These are phyloP conservation scores for Caenorhabditis briggsae DNA, from an alignment of 1,140 invertebrate genomes.

Conservation along the genomic window DNA sequence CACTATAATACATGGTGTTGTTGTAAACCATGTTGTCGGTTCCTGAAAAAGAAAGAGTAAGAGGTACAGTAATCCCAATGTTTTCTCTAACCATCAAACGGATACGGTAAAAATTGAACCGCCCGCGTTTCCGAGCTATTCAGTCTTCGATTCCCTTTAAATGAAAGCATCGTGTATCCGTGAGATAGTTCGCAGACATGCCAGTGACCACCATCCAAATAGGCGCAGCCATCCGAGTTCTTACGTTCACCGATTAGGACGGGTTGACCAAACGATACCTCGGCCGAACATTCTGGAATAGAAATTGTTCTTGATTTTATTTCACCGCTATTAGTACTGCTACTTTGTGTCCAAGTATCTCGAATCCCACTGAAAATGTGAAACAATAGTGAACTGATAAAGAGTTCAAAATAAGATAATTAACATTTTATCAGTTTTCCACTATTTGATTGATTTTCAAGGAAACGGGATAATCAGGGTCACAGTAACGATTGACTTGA, in stretches of 20 bases:
- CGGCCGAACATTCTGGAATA: conserved; percentile 32
- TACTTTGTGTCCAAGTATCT: no score
- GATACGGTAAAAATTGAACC: conserved; percentile 43
- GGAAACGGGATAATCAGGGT: no score
- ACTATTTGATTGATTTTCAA: no score
- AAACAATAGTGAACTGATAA: no score
- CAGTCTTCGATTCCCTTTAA: conserved; percentile 30
- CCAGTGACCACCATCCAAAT: conserved; percentile 40
- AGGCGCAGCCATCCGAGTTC: conserved; percentile 25
- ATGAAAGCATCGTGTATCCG: conserved; percentile 31
- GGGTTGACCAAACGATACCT: neutral
- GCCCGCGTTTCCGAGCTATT: conserved; percentile 40
- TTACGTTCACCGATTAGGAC: conserved; percentile 34
- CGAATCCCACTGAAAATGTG: no score
- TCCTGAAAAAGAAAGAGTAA: neutral
- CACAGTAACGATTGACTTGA: no score
- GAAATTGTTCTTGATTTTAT: neutral
- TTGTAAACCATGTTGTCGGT: conserved; percentile 45
- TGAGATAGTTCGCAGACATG: conserved; percentile 33
- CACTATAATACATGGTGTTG: conserved; percentile 39
- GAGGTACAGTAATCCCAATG: neutral
- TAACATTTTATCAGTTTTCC: no score
- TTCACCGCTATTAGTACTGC: no score
- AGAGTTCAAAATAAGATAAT: no score
- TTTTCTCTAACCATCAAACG: conserved; percentile 4